Evolutionary conservation across 2,797 vertebrate genomes (phyloP).

Genomic region (Kryptolebias ocellatus): DNA sequence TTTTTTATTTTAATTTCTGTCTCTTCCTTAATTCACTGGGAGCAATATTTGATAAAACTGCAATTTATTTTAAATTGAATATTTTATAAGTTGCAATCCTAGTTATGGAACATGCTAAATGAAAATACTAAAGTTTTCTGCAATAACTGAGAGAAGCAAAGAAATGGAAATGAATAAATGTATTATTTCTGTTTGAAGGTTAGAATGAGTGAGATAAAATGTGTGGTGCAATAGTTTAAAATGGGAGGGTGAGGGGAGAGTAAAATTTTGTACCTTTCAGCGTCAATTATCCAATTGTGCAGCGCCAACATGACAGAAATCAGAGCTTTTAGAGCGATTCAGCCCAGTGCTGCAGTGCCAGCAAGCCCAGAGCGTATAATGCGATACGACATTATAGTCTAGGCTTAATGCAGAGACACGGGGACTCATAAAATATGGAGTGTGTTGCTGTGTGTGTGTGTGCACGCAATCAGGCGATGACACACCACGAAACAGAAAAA

Average conservation of each 20-base stretch:
- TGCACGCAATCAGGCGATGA: slow-evolving; percentile 30
- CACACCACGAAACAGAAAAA: slow-evolving; percentile 12
- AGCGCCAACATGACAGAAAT: slow-evolving; percentile 76
- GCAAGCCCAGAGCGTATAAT: slow-evolving; percentile 73
- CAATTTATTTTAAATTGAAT: slow-evolving; percentile 33
- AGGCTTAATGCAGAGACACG: slow-evolving; percentile 77
- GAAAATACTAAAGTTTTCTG: slow-evolving; percentile 5
- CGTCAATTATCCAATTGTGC: slow-evolving; percentile 78
- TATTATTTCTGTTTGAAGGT: slow-evolving; percentile 46
- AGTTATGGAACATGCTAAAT: neutral
- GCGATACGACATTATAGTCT: slow-evolving; percentile 76
- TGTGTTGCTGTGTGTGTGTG: slow-evolving; percentile 31
- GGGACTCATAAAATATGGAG: slow-evolving; percentile 79
- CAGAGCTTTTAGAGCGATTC: slow-evolving; percentile 77
- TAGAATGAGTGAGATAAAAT: slow-evolving; percentile 24
- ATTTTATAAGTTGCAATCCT: slow-evolving; percentile 11
- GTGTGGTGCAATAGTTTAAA: slow-evolving; percentile 38
- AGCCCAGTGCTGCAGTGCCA: slow-evolving; percentile 42
- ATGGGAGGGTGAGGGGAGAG: slow-evolving; percentile 49
- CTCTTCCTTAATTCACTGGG: slow-evolving; percentile 29
- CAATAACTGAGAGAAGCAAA: slow-evolving; percentile 17
- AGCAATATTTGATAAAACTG: slow-evolving; percentile 38
- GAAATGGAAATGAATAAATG: slow-evolving; percentile 40
- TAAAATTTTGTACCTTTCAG: slow-evolving; percentile 78
- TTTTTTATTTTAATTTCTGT: neutral